Evolutionary conservation across 2,797 vertebrate genomes (phyloP).

Genomic region (Pseudotriccus pelzelni): DNA sequence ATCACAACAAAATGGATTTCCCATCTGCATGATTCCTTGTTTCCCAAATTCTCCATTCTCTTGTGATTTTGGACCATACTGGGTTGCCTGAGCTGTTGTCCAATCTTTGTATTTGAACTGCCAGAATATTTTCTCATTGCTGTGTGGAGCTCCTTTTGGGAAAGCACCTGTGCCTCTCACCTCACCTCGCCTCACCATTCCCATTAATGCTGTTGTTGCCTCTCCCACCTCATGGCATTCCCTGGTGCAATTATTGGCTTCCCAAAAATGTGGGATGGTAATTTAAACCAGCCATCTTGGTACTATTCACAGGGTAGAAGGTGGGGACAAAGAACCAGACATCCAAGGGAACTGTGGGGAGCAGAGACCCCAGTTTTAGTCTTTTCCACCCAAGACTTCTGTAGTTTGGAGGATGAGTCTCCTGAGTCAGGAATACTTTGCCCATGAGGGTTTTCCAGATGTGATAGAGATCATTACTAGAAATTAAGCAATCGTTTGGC

Average conservation of each 20-base stretch:
- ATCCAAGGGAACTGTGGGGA: neutral
- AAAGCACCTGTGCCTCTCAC: neutral
- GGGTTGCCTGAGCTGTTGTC: neutral
- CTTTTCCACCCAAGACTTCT: neutral
- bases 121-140: neutral
- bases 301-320: neutral
- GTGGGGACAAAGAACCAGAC: neutral
- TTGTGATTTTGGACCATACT: neutral
- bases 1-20: neutral
- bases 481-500: neutral
- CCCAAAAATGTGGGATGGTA: fast-evolving
- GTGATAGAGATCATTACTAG: neutral
- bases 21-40: neutral
- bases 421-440: neutral
- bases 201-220: fast-evolving
- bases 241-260: neutral
- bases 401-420: neutral
- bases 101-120: neutral
- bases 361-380: neutral
- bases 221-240: no score
- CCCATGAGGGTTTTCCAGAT: neutral
- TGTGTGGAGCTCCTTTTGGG: neutral
- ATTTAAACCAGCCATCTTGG: neutral
- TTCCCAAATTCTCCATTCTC: neutral
- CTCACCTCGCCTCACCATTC: neutral